Conservation (phyloP, 2,797 vertebrate genomes). For the Sphenodon punctatus region DNA sequence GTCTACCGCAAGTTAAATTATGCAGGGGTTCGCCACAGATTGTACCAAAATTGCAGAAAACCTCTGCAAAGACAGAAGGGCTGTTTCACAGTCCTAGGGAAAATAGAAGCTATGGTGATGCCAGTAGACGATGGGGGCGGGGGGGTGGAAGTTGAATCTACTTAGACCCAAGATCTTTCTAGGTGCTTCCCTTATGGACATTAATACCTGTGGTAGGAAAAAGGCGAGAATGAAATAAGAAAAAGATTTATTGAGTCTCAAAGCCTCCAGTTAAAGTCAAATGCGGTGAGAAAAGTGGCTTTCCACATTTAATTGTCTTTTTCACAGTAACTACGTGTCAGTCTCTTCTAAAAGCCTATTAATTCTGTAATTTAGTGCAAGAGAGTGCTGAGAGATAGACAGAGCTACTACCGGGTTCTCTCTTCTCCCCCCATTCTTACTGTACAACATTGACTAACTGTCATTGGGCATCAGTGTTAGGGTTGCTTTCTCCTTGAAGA, state of each 20-base stretch:
- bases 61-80: too few relatives aligned
- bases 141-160: too few relatives aligned
- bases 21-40: too few relatives aligned
- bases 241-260: constrained; percentile 75
- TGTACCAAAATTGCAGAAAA: too few relatives aligned
- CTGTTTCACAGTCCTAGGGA: too few relatives aligned
- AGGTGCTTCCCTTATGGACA: constrained; percentile 27
- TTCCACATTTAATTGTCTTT: constrained; percentile 79
- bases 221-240: constrained; percentile 58
- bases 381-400: constrained; percentile 52
- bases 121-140: too few relatives aligned
- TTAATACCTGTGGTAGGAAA: constrained; percentile 40
- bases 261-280: constrained; percentile 76
- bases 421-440: background rate
- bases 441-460: constrained; percentile 74
- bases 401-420: constrained; percentile 34
- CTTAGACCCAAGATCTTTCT: background rate
- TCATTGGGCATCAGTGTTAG: constrained; percentile 64
- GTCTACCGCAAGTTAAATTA: too few relatives aligned
- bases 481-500: constrained; percentile 65
- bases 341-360: constrained; percentile 79
- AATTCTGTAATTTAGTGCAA: constrained; percentile 79
- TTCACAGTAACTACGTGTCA: constrained; percentile 72
- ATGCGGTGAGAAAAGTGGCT: constrained; percentile 70
- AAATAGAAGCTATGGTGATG: too few relatives aligned